Evolutionary conservation across 1,140 invertebrate species (phyloP).

Genomic region (Pogonus chalceus): DNA sequence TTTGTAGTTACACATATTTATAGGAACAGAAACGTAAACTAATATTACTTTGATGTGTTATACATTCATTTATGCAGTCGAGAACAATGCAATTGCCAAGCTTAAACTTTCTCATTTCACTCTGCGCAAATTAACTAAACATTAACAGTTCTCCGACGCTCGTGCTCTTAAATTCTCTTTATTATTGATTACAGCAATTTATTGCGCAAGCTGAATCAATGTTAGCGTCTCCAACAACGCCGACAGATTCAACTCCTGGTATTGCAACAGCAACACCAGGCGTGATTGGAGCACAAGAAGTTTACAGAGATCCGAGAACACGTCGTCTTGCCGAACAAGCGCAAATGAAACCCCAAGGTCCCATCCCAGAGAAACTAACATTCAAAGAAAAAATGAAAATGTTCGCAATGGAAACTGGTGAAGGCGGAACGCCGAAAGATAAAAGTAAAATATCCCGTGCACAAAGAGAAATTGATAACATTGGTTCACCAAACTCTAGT

Average conservation of each 20-base stretch:
- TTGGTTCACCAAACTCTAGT: constrained; percentile 38
- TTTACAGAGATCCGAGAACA: constrained; percentile 81
- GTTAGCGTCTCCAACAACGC: constrained; percentile 60
- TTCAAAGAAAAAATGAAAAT: constrained; percentile 97
- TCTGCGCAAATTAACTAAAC: too few relatives aligned
- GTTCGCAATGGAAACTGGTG: constrained; percentile 88
- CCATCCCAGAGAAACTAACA: constrained; percentile 79
- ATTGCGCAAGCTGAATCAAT: constrained; percentile 69
- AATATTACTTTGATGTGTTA: too few relatives aligned
- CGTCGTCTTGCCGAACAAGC: constrained; percentile 70
- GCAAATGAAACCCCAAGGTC: constrained; percentile 53
- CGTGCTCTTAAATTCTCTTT: not conserved
- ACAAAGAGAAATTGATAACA: constrained; percentile 79
- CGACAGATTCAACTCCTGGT: constrained; percentile 45
- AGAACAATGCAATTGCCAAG: too few relatives aligned
- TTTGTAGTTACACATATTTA: too few relatives aligned
- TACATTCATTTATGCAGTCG: too few relatives aligned
- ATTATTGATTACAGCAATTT: constrained; percentile 52
- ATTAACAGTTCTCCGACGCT: too few relatives aligned
- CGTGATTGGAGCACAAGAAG: constrained; percentile 89
- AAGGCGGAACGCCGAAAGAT: constrained; percentile 76
- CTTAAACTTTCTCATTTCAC: too few relatives aligned
- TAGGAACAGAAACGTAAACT: too few relatives aligned
- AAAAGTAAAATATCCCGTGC: constrained; percentile 89
- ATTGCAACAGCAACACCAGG: constrained; percentile 61